Evolutionary conservation across 2,888 invertebrate species (phyloP).

Genomic region (Callyntrura guangdongensis): DNA sequence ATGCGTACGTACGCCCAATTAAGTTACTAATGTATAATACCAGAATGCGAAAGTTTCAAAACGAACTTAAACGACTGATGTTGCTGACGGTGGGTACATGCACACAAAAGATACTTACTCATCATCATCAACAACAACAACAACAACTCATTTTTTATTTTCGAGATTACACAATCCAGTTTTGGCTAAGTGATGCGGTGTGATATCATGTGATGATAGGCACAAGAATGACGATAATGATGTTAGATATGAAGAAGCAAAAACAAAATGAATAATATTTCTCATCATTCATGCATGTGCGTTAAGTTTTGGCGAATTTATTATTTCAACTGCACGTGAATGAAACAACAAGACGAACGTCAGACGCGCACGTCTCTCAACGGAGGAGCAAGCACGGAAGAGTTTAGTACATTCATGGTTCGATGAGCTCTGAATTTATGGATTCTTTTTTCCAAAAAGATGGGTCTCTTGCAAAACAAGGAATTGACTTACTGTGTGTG

Average conservation of each 20-base stretch:
- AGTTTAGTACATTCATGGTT: conserved; percentile 58
- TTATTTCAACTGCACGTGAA: background rate
- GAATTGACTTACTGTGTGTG: conserved; percentile 1
- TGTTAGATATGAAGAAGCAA: background rate
- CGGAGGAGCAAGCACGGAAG: conserved; percentile 21
- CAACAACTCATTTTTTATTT: conserved; percentile 32
- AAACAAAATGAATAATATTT: conserved; percentile 22
- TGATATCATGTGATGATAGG: background rate
- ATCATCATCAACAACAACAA: no score
- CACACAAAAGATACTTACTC: conserved; percentile 10
- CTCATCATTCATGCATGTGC: background rate
- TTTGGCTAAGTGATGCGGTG: background rate
- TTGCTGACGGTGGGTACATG: background rate
- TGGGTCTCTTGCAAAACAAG: conserved; percentile 41
- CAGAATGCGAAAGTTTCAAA: conserved; percentile 26
- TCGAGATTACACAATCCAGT: conserved; percentile 48
- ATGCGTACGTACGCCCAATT: no score
- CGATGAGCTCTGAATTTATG: conserved; percentile 67
- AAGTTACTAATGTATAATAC: no score
- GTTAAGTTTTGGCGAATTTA: background rate
- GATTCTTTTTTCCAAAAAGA: conserved; percentile 27
- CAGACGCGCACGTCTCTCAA: background rate
- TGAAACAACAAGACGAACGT: background rate
- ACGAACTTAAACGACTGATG: conserved; percentile 3
- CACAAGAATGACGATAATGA: background rate